A percentile compares a stretch with the other conserved stretches of the same genome.
Conservation (phyloP, 2,888 invertebrate species). For the Apocheima hispidaria region DNA sequence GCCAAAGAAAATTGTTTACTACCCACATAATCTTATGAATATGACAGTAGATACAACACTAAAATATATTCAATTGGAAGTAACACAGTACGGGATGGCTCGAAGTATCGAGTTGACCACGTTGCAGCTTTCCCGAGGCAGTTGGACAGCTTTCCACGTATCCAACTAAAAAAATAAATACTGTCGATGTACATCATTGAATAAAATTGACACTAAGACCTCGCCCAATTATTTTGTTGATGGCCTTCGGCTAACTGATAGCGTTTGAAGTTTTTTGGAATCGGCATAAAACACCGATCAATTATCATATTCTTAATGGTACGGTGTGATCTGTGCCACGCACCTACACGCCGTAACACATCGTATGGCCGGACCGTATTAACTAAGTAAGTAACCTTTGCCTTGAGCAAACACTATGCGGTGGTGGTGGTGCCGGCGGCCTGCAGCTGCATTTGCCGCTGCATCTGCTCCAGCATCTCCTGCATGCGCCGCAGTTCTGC, state of each 20-base stretch:
- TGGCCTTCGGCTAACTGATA: no score
- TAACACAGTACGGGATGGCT: conserved; percentile 77
- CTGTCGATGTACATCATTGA: no score
- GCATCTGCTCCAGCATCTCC: conserved; percentile 97
- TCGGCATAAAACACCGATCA: no score
- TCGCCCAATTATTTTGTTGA: no score
- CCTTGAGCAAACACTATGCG: conserved; percentile 71
- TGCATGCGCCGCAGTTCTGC: conserved; percentile 97
- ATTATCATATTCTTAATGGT: no score
- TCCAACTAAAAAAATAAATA: conserved; percentile 61
- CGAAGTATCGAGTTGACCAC: conserved; percentile 75
- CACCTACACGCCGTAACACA: no score
- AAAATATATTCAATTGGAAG: conserved; percentile 56
- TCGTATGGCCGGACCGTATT: no score
- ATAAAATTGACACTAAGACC: no score
- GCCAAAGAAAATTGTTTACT: neutral
- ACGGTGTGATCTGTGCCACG: no score
- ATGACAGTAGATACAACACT: conserved; percentile 32
- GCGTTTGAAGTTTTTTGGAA: no score
- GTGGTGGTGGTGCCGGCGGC: conserved; percentile 68
- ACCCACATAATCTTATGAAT: conserved; percentile 23
- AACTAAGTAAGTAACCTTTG: conserved; percentile 58
- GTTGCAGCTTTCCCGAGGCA: conserved; percentile 63
- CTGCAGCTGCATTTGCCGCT: conserved; percentile 95
- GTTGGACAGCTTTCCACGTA: conserved; percentile 61